A percentile compares a stretch with the other conserved stretches of the same genome.
Evolutionary conservation across 2,113 vertebrate species (phyloP).

Genomic region (Microcebus tavaratra): DNA sequence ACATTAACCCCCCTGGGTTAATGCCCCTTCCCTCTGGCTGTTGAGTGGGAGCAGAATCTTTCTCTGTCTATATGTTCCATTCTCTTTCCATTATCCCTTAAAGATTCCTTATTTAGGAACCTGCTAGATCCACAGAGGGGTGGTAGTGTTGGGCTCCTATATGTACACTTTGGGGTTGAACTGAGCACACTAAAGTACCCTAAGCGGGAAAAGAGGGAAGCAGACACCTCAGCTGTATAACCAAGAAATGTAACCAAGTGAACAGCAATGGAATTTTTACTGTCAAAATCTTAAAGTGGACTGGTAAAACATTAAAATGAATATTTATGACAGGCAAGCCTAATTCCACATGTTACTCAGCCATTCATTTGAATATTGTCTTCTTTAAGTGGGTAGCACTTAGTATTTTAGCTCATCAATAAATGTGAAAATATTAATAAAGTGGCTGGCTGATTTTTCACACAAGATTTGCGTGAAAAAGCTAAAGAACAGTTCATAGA

Average conservation of each 20-base stretch:
- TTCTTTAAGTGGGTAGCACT: background rate
- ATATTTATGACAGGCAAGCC: background rate
- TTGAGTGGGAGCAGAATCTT: background rate
- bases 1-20: no score
- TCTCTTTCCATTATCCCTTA: background rate
- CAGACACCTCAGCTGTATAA: background rate
- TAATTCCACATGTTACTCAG: background rate
- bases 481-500: background rate
- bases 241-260: background rate
- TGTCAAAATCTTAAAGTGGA: conserved; percentile 17
- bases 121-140: background rate
- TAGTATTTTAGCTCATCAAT: background rate
- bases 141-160: background rate
- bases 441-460: background rate
- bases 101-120: background rate
- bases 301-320: conserved; percentile 28
- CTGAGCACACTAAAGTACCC: background rate
- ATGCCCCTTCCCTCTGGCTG: background rate
- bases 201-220: background rate
- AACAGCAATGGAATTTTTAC: background rate
- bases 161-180: background rate
- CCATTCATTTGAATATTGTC: background rate
- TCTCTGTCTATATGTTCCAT: background rate
- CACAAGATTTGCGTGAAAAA: background rate
- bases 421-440: conserved; percentile 5